These are phyloP conservation scores for Thalassaphorura encarpata DNA, from an alignment of 1,140 invertebrate genomes.

Conservation along the genomic window DNA sequence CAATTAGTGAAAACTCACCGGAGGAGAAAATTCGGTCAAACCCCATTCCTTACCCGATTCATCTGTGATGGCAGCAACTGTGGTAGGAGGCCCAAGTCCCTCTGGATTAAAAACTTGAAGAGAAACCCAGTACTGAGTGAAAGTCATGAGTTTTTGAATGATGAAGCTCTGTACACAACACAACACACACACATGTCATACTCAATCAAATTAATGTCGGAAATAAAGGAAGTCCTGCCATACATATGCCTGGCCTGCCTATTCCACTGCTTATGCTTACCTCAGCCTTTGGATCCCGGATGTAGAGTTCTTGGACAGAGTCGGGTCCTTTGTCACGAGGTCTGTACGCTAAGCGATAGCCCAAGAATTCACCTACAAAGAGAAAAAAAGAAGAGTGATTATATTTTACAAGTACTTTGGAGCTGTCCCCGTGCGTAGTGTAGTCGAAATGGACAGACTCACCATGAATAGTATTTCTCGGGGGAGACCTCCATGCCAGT, in stretches of 20 bases:
- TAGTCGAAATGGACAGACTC: too few relatives aligned
- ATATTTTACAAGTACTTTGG: too few relatives aligned
- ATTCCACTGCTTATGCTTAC: too few relatives aligned
- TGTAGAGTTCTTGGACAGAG: constrained; percentile 54
- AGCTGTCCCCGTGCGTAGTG: too few relatives aligned
- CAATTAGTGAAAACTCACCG: neutral
- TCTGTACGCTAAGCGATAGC: constrained; percentile 58
- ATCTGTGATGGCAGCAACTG: constrained; percentile 63
- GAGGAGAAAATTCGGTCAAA: neutral
- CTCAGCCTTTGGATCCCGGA: constrained; percentile 53
- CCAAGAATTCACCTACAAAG: constrained; percentile 51
- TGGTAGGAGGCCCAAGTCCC: constrained; percentile 56
- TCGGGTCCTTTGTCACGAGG: constrained; percentile 48
- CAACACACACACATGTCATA: neutral
- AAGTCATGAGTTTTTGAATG: constrained; percentile 57
- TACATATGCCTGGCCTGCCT: too few relatives aligned
- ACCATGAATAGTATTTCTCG: constrained; percentile 56
- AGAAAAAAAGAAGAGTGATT: neutral
- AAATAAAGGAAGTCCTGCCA: neutral
- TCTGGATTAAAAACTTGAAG: constrained; percentile 67
- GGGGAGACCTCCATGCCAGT: constrained; percentile 59
- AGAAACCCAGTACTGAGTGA: constrained; percentile 63
- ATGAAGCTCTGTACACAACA: constrained; percentile 52
- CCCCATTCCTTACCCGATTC: constrained; percentile 56
- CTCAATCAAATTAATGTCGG: neutral